phyloP scores from a whole-genome alignment of 2,113 vertebrate species.

The Cardinalis cardinalis region DNA sequence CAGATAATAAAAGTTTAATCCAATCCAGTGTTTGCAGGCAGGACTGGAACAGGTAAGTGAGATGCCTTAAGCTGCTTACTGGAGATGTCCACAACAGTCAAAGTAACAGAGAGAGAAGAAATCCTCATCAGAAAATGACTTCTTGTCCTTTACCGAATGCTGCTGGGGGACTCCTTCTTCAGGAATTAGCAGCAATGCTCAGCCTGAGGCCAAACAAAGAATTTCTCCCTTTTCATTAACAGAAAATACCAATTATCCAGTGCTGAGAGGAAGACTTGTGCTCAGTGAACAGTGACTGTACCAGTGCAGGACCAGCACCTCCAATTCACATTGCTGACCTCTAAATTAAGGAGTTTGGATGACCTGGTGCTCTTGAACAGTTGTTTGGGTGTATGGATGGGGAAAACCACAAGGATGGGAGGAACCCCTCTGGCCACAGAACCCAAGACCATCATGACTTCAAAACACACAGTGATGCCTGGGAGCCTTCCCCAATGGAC shows the following conservation, averaged over 20 bases:
- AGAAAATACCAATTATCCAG: background rate
- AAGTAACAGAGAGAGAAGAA: background rate
- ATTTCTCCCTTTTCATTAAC: background rate
- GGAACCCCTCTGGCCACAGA: background rate
- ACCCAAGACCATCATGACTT: background rate
- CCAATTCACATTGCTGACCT: background rate
- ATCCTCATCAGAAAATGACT: background rate
- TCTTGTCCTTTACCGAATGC: background rate
- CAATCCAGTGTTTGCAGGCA: background rate
- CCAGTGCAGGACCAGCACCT: fast-evolving
- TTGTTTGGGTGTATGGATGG: fast-evolving
- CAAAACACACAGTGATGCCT: fast-evolving
- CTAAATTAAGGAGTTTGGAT: fast-evolving
- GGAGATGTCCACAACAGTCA: background rate
- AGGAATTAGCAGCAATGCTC: background rate
- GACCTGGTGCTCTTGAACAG: fast-evolving
- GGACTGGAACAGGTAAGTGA: slow-evolving; percentile 1
- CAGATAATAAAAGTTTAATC: slow-evolving; percentile 8
- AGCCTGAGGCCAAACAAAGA: background rate
- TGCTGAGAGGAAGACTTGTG: background rate
- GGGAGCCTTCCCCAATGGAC: background rate
- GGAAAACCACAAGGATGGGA: background rate
- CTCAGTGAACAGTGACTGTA: background rate
- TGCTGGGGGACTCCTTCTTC: background rate
- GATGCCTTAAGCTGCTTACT: slow-evolving; percentile 10